These are phyloP conservation scores for Caenorhabditis imperialis DNA, from an alignment of 2,888 invertebrate genomes.

Conservation along the genomic window DNA sequence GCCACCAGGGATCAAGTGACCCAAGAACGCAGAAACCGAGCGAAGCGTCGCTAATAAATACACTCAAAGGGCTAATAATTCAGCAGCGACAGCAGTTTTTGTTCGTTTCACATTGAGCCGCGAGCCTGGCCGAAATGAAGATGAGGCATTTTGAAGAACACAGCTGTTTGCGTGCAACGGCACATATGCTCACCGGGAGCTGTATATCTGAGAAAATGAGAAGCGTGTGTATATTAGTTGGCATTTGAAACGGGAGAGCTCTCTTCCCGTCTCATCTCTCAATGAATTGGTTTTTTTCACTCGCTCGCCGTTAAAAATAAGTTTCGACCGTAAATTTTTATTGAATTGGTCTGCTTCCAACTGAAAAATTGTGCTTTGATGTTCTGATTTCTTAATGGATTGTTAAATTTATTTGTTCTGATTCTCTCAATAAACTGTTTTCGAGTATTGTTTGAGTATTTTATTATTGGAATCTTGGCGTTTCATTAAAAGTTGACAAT, in stretches of 20 bases:
- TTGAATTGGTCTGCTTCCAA: constrained; percentile 1
- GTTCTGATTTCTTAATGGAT: too few relatives aligned
- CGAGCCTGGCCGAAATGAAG: constrained; percentile 43
- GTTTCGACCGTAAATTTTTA: constrained; percentile 11
- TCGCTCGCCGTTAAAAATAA: constrained; percentile 3
- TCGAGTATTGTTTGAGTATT: too few relatives aligned
- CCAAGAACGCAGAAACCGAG: constrained; percentile 22
- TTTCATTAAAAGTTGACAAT: too few relatives aligned
- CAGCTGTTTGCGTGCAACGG: constrained; percentile 59
- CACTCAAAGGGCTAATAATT: constrained; percentile 39
- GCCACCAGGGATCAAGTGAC: constrained; percentile 42
- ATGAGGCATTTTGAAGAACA: constrained; percentile 55
- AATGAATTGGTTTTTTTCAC: constrained; percentile 37
- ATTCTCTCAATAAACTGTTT: too few relatives aligned
- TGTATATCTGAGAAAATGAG: constrained; percentile 56
- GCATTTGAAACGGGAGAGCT: constrained; percentile 50
- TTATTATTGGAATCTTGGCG: too few relatives aligned
- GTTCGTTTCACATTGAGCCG: constrained; percentile 33
- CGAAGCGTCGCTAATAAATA: constrained; percentile 38
- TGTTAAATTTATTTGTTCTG: too few relatives aligned
- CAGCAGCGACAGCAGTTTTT: constrained; percentile 51
- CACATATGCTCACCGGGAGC: constrained; percentile 56
- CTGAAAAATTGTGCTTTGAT: too few relatives aligned
- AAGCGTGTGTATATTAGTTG: constrained; percentile 59
- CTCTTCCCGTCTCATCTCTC: constrained; percentile 24